Base-by-base conservation (phyloP, 2,113 vertebrate species). In the Pitta sordida region DNA sequence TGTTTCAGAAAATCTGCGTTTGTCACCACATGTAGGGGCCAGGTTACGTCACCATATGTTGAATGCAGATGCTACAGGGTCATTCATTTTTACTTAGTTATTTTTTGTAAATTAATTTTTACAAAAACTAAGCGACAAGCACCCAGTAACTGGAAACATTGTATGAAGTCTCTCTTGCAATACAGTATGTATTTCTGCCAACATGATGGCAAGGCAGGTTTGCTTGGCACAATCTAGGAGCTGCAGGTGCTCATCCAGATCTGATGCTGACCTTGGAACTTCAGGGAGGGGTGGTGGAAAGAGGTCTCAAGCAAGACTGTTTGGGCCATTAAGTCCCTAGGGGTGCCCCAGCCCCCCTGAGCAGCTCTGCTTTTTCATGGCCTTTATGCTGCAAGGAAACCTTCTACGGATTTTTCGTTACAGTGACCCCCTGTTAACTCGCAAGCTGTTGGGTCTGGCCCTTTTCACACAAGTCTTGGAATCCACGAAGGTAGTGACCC, bases 291-390 rank as follows among this genome's bases (percentile, higher is more conserved):
- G 3, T 34, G 18, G 6, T 71, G 7, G 24, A 55, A 36, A 21
- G 14, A 30, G 6, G 2, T 64, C 13, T 59, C n/a, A 19, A 4
- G 8, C 1, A 2, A 59, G 12, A 14, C 37, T 56, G 14, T 5
- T 9, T 12, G 3, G 29, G 3, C n/a, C 36, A 2, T 26, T 55
- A 17, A 30, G 17, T 22, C 37, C 9, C 23, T 80, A n/a, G 14
- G 36, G 23, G 24, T 36, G 19, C 2, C 24, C 9, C 3, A 2
- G 13, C 2, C 11, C 39, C 15, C 5, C 13, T 26, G 63, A 68
- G 20, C n/a, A 52, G 9, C n/a, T 83, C 21, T 79, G 13, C 34
- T 37, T 73, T 49, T 60, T 71, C 1, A 2, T 32, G n/a, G 23
- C 14, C 34, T 73, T 59, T 30, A 11, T 29, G 18, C 43, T 71